Evolutionary conservation across 2,797 vertebrate genomes (phyloP), one percentile per base, ranked within the genome.

Genomic region (Characodon lateralis): DNA sequence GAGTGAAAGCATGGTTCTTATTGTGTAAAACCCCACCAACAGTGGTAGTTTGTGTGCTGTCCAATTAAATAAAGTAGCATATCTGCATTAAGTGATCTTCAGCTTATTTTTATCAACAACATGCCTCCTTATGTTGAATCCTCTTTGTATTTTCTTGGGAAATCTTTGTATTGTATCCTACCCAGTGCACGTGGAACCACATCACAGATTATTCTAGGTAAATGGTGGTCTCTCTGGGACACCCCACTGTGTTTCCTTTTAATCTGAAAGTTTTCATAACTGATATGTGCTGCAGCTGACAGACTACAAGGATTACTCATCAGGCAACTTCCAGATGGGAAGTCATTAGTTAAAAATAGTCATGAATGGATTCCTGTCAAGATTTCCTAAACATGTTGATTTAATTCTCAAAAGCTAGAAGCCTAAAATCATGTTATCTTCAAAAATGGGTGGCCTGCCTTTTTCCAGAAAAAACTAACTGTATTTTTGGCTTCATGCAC

Each of bases 1-100:
- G 76, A 72, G 80, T 9, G 72, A 56, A 78, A 83, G 85, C 75
- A 28, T 18, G n/a, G 46, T 8, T 12, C 76, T 88, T 86, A 91
- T 89, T 87, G 85, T 81, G 83, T 73, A 81, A 79, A 73, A 74
- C 74, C 35, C 39, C 35, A 69, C 92, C 83, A 90, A 91, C 69
- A 85, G 87, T 88, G 89, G 85, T 88, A 92, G 91, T 88, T 88
- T 89, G 82, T 91, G 85, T 72, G 81, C 78, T 74, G 78, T 90
- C 89, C 84, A 90, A 82, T 83, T 70, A 78, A 43, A n/a, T 72
- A 43, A 84, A 73, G 85, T 55, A 76, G 79, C 55, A 70, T 61
- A 73, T 68, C 76, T 83, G 83, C 86, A 79, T 87, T 78, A 80
- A 85, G 82, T 81, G 75, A 90, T 90, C 88, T 88, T 86, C 86